Evolutionary conservation across 2,888 invertebrate species (phyloP).

Genomic region (Allygus modestus): DNA sequence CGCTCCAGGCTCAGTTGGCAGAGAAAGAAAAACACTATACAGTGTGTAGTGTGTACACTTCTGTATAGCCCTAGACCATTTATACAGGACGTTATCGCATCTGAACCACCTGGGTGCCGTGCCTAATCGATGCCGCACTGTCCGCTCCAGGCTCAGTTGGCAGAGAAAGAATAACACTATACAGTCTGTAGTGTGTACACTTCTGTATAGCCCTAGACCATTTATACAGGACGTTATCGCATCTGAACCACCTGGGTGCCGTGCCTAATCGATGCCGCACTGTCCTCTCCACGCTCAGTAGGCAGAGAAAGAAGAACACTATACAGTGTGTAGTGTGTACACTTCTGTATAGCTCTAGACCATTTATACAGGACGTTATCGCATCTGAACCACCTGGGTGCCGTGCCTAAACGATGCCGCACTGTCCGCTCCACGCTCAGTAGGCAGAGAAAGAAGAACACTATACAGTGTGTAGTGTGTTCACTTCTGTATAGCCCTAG

Average conservation of each 20-base stretch:
- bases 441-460: neutral
- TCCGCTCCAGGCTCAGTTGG: neutral
- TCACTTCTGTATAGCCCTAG: neutral
- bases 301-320: neutral
- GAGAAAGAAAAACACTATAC: neutral
- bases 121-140: constrained; percentile 5
- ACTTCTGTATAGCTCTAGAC: neutral
- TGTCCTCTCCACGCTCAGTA: neutral
- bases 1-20: constrained; percentile 10
- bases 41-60: neutral
- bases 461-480: neutral
- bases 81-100: constrained; percentile 6
- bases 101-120: constrained; percentile 37
- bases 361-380: neutral
- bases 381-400: constrained; percentile 35
- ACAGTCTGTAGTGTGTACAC: neutral
- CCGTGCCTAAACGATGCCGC: constrained; percentile 26
- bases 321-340: neutral
- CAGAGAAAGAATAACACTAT: neutral
- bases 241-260: constrained; percentile 54
- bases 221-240: constrained; percentile 47
- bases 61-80: neutral
- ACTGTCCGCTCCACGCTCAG: constrained; percentile 5
- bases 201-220: neutral
- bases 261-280: constrained; percentile 21